Percentiles rank a stretch among this genome's conserved stretches.
Conservation (phyloP, 2,888 invertebrate genomes). For the Sminthurides aquaticus region DNA sequence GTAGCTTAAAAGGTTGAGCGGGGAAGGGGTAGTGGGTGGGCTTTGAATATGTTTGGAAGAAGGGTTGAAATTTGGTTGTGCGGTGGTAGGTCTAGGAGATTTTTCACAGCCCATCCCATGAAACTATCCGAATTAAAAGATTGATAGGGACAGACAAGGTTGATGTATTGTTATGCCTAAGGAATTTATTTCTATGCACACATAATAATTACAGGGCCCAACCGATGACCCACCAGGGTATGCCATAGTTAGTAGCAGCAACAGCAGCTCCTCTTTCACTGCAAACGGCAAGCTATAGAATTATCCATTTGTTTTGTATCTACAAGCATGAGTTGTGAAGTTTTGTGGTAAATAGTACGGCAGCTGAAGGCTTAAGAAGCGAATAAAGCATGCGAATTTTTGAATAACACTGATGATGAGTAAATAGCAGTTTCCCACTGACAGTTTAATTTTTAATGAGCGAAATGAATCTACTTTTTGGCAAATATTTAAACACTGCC, state of each 20-base stretch:
- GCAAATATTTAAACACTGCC: background rate
- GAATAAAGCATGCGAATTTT: too few relatives aligned
- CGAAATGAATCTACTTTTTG: background rate
- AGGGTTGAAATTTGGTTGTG: background rate
- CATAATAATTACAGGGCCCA: background rate
- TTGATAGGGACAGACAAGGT: constrained; percentile 3
- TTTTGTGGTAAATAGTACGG: too few relatives aligned
- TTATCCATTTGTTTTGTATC: too few relatives aligned
- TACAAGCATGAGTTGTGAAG: too few relatives aligned
- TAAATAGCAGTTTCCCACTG: background rate
- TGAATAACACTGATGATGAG: too few relatives aligned
- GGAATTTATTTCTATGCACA: constrained; percentile 1
- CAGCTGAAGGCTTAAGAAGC: too few relatives aligned
- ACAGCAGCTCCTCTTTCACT: too few relatives aligned
- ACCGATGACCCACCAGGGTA: background rate
- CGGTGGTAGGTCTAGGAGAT: constrained; percentile 1
- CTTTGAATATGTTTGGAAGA: background rate
- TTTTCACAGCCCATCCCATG: background rate
- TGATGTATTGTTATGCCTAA: constrained; percentile 8
- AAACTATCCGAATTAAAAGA: constrained; percentile 2
- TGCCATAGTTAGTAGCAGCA: too few relatives aligned
- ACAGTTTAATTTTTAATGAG: background rate
- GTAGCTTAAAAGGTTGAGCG: background rate
- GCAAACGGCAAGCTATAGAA: too few relatives aligned
- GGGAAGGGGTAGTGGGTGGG: background rate